phyloP scores from a whole-genome alignment of 2,888 invertebrate genomes.

The Caenorhabditis becei region DNA sequence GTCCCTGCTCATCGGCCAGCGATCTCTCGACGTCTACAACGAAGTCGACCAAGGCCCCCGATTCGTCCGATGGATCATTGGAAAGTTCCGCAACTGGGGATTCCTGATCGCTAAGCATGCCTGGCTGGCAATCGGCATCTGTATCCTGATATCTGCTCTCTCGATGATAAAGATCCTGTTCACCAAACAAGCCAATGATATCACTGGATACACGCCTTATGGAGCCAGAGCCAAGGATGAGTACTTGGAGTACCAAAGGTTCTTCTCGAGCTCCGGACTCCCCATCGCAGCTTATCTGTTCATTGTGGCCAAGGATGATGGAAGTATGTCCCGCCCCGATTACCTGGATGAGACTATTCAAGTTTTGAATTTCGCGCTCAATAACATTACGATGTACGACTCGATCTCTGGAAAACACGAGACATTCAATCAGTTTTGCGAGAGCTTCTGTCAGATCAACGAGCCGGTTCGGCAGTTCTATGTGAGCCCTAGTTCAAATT shows the following conservation, averaged over 20 bases:
- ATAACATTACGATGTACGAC: constrained; percentile 72
- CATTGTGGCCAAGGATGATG: constrained; percentile 78
- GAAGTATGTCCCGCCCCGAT: constrained; percentile 76
- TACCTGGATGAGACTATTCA: constrained; percentile 77
- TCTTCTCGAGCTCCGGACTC: constrained; percentile 62
- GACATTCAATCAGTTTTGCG: constrained; percentile 74
- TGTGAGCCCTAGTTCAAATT: constrained; percentile 56
- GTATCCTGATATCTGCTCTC: constrained; percentile 72
- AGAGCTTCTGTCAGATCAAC: constrained; percentile 73
- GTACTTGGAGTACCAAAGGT: constrained; percentile 67
- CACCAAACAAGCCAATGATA: constrained; percentile 69
- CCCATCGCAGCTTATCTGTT: constrained; percentile 76
- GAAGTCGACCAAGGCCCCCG: constrained; percentile 72
- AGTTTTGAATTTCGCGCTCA: constrained; percentile 73
- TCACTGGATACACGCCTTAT: constrained; percentile 78
- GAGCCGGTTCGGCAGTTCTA: constrained; percentile 77
- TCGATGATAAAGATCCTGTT: constrained; percentile 73
- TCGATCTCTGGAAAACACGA: constrained; percentile 58
- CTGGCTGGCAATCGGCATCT: constrained; percentile 78
- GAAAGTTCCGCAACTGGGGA: constrained; percentile 78
- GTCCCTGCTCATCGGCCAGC: constrained; percentile 78
- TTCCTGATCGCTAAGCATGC: constrained; percentile 77
- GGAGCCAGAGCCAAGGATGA: constrained; percentile 73
- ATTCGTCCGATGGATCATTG: constrained; percentile 79
- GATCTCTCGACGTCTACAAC: constrained; percentile 77